These are phyloP conservation scores for Endotricha flammealis DNA, from an alignment of 2,888 invertebrate genomes.

Conservation along the genomic window DNA sequence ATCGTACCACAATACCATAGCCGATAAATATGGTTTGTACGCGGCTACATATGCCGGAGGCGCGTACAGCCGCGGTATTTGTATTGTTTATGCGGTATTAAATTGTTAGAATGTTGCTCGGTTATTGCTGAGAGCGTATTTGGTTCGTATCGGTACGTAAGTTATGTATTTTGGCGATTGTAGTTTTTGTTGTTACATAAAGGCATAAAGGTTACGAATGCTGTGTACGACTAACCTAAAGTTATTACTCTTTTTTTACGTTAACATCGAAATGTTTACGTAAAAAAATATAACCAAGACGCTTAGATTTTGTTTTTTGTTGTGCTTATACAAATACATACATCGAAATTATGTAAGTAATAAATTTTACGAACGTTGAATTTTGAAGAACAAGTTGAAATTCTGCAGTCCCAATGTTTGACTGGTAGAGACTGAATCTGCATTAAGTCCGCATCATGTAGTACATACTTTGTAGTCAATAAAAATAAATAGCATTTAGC, in stretches of 20 bases:
- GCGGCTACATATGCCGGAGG: slow-evolving; percentile 56
- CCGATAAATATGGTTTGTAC: slow-evolving; percentile 71
- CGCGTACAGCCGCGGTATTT: slow-evolving; percentile 60
- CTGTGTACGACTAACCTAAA: slow-evolving; percentile 12
- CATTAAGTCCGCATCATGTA: too few relatives aligned
- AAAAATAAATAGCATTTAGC: too few relatives aligned
- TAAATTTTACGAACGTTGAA: too few relatives aligned
- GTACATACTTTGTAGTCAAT: too few relatives aligned
- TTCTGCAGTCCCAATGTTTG: too few relatives aligned
- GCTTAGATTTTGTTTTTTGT: too few relatives aligned
- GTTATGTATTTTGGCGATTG: slow-evolving; percentile 35
- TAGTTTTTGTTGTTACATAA: slow-evolving; percentile 10
- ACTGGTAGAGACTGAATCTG: too few relatives aligned
- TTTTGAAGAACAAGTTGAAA: too few relatives aligned
- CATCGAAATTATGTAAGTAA: too few relatives aligned
- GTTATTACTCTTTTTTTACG: too few relatives aligned
- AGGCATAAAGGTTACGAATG: not conserved
- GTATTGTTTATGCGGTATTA: slow-evolving; percentile 75
- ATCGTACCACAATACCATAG: slow-evolving; percentile 73
- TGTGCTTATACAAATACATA: too few relatives aligned
- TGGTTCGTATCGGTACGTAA: slow-evolving; percentile 64
- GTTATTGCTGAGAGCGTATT: slow-evolving; percentile 76
- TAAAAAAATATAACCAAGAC: too few relatives aligned
- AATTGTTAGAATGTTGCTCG: slow-evolving; percentile 74
- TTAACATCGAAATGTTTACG: not conserved